These are phyloP conservation scores for Epistrophe eligans DNA, from an alignment of 2,888 invertebrate species.

Conservation along the genomic window DNA sequence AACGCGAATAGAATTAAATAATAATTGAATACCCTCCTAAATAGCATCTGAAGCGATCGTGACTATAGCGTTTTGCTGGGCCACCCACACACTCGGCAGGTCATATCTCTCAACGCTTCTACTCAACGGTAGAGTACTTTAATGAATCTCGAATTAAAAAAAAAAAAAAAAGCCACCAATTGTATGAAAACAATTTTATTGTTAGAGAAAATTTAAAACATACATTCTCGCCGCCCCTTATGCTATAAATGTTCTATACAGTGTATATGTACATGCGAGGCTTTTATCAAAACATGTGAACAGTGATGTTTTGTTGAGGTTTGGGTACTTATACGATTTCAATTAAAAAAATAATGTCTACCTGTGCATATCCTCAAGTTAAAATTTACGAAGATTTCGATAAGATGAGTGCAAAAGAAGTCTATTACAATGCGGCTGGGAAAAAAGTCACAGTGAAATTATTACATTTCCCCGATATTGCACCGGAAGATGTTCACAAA, in stretches of 20 bases:
- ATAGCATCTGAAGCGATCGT: constrained; percentile 1
- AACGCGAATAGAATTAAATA: constrained; percentile 62
- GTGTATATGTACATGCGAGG: too few species aligned
- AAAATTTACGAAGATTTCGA: constrained; percentile 84
- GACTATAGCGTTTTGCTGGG: constrained; percentile 16
- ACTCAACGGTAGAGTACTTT: background rate
- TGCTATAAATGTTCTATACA: background rate
- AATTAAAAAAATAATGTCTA: constrained; percentile 81
- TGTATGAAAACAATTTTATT: constrained; percentile 50
- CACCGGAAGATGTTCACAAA: constrained; percentile 82
- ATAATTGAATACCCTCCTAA: constrained; percentile 45
- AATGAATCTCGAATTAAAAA: constrained; percentile 21
- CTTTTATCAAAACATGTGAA: constrained; percentile 61
- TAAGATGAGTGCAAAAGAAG: constrained; percentile 84
- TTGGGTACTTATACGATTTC: constrained; percentile 36
- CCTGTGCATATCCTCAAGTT: constrained; percentile 83
- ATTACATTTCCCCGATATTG: constrained; percentile 82
- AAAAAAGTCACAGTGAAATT: constrained; percentile 83
- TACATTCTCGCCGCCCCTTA: background rate
- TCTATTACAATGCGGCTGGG: constrained; percentile 83
- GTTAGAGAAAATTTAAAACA: background rate
- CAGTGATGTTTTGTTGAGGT: constrained; percentile 47
- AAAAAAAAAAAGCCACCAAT: background rate
- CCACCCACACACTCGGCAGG: constrained; percentile 34
- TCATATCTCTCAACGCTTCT: constrained; percentile 26